Base-by-base conservation (phyloP, 2,113 vertebrate species). In the Esox niger region DNA sequence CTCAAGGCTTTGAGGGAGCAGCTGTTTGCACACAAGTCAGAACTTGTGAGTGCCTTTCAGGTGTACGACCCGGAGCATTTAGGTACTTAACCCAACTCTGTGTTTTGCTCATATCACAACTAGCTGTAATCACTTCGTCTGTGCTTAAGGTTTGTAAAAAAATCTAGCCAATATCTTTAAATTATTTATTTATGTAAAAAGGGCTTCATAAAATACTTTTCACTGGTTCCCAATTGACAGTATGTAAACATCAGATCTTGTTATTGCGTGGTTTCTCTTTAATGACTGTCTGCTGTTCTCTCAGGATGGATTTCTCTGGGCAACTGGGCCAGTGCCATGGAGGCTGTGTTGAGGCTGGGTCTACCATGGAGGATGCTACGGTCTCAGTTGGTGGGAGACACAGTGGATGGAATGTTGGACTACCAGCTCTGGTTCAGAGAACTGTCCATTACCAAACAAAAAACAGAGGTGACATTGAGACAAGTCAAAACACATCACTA, bases 341-440 rank as follows among this genome's bases (percentile, higher is more conserved):
- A 98, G 85, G 86, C 81, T 0, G 91, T 93, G 7, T 57, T 98
- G 68, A 90, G 72, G 0, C 86, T 98, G 27, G 91, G 94, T 0
- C 60, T 98, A 74, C 96, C 95, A 0, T 98, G 96, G 97, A 77
- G 94, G 61, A 90, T 97, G 81, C 85, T 98, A 72, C 88, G 94
- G 29, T 84, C 93, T 0, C 97, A 98, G 84, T 91, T 91, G 11
- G 71, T 91, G 61, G 79, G 52, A 78, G 74, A 73, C 43, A 67
- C 74, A 2, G 62, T 64, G 38, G 46, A 80, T 0, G 87, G 88
- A 60, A 79, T 75, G 66, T 70, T 92, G 33, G 79, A 90, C 77
- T 92, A 91, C 79, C 78, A 80, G 17, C 55, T 78, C 57, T 92
- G 90, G 91, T 85, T 92, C 33, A 43, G 58, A 71, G 84, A 89